Evolutionary conservation across 2,888 invertebrate species (phyloP).

Genomic region (Glyphotaelius pellucidus): DNA sequence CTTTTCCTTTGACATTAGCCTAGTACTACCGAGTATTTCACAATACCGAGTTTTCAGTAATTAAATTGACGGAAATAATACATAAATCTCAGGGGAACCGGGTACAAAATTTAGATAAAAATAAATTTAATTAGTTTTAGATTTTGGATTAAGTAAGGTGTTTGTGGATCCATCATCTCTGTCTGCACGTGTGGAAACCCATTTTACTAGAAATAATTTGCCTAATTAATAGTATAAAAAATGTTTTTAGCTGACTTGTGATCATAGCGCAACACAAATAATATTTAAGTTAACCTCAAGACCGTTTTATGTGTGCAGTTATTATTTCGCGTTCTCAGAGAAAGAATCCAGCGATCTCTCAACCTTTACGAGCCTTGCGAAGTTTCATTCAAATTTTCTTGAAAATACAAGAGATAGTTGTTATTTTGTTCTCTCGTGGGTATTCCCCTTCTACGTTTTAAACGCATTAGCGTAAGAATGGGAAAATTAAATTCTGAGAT

Average conservation of each 20-base stretch:
- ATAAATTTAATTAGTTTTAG: not conserved
- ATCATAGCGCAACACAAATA: not conserved
- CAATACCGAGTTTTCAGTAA: too few species aligned
- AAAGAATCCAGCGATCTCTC: not conserved
- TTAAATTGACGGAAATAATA: too few species aligned
- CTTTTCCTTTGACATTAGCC: too few species aligned
- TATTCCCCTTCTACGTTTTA: constrained; percentile 12
- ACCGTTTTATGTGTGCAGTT: not conserved
- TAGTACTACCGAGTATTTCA: too few species aligned
- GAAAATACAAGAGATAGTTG: constrained; percentile 44
- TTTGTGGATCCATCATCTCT: not conserved
- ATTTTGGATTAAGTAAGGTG: not conserved
- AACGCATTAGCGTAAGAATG: constrained; percentile 24
- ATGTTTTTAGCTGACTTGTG: constrained; percentile 9
- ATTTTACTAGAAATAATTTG: not conserved
- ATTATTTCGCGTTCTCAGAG: not conserved
- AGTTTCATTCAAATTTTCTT: constrained; percentile 28
- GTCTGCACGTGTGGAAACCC: not conserved
- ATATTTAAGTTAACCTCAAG: constrained; percentile 7
- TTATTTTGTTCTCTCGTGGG: constrained; percentile 21
- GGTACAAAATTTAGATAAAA: too few species aligned
- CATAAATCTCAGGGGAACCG: too few species aligned
- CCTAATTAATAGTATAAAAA: not conserved
- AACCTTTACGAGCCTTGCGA: not conserved
- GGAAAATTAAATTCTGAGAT: not conserved